Evolutionary conservation across 1,140 invertebrate species (phyloP).

Genomic region (Brachionus rubens): DNA sequence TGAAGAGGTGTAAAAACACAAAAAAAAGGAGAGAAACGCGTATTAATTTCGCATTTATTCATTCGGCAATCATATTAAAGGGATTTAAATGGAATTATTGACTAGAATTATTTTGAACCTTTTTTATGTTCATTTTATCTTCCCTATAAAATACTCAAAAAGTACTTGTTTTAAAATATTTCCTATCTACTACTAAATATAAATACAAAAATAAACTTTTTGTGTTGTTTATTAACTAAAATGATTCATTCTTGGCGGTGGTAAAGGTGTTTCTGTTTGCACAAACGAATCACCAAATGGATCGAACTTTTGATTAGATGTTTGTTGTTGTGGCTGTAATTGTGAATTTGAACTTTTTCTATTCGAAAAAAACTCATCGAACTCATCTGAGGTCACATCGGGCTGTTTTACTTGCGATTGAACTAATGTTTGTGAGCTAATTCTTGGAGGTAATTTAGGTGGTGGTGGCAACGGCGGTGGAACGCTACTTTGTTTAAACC

Average conservation of each 20-base stretch:
- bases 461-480: conserved; percentile 8
- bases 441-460: conserved; percentile 27
- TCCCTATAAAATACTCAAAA: too few relatives aligned
- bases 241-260: conserved; percentile 18
- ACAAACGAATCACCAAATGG: conserved; percentile 30
- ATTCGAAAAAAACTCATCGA: conserved; percentile 4
- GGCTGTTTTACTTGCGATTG: not conserved
- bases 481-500: not conserved
- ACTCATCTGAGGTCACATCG: not conserved
- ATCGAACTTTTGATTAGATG: not conserved
- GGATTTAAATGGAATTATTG: not conserved
- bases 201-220: not conserved
- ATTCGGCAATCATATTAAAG: not conserved
- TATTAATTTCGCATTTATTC: too few relatives aligned
- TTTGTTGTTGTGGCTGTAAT: not conserved
- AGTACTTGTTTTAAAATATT: too few relatives aligned
- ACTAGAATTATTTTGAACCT: not conserved
- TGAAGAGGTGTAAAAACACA: too few relatives aligned
- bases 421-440: not conserved
- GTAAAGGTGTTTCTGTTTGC: not conserved
- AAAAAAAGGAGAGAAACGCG: too few relatives aligned
- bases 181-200: too few relatives aligned
- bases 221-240: not conserved
- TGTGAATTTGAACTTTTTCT: not conserved
- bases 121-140: too few relatives aligned